Evolutionary conservation across 92 coral and sea anemone genomes (phyloP), one percentile per base, ranked within the genome.

Genomic region (Ricordea florida): DNA sequence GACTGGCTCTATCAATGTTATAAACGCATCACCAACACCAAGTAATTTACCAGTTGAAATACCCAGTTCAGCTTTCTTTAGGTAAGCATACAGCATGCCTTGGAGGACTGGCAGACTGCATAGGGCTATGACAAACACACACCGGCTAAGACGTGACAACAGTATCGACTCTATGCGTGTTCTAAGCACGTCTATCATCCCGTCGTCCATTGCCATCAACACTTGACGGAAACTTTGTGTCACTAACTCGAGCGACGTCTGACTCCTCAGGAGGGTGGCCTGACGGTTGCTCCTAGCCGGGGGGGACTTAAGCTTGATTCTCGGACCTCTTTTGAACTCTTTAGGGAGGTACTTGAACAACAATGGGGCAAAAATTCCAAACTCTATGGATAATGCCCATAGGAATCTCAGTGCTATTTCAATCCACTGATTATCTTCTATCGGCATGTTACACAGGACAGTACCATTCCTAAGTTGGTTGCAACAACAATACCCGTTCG

Each of bases 311-410:
- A 76, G 51, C 51, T 78, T 85, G 11, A 45, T 66, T 25, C 62
- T 80, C 3, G 85, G 83, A 15, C 93, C 81, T 47, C 76, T 76
- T 17, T 75, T 83, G 38, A 92, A 86, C 80, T 89, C 97, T 77
- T 85, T 92, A 13, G 98, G 98, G 18, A 94, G 65, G 75, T 94
- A 94, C 61, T 85, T 94, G 61, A 92, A 88, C 46, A 94, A 57
- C 27, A 94, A 80, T 13, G 98, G 98, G 17, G 93, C 85, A 24
- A 91, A 74, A 18, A 91, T 69, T 17, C 97, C 97, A 65, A 91
- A 91, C 13, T 62, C 77, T 22, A 79, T 62, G 24, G 97, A 76
- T 30, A 78, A 31, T 3, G 74, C 90, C 97, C 97, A 84, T 8
- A 91, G 80, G 34, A 91, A 57, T 18, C 56, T 40, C 2, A 92